Conservation (phyloP, 2,888 invertebrate species). For the Cheilosia pagana region DNA sequence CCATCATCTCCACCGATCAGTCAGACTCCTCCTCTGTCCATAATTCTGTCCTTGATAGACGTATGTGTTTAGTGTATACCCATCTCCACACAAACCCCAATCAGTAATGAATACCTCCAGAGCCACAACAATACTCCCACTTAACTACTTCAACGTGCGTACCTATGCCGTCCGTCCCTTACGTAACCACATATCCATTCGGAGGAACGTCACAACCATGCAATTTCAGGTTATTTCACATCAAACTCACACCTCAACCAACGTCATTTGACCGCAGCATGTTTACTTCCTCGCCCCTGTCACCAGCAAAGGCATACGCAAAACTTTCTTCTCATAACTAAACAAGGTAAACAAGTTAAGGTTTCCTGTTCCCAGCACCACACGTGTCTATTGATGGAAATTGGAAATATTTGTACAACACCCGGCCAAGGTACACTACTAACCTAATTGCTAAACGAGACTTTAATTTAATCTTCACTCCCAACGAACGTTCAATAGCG, state of each 20-base stretch:
- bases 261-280: neutral
- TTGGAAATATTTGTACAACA: constrained; percentile 8
- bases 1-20: no score
- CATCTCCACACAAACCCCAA: no score
- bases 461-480: constrained; percentile 47
- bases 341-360: neutral
- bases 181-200: neutral
- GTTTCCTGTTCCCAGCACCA: neutral
- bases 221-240: neutral
- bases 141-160: neutral
- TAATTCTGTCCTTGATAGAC: no score
- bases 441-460: constrained; percentile 47
- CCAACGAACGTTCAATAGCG: constrained; percentile 7
- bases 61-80: rapidly evolving
- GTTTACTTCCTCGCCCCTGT: neutral
- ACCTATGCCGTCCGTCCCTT: neutral
- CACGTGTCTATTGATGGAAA: constrained; percentile 27
- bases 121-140: neutral
- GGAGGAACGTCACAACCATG: neutral
- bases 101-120: no score
- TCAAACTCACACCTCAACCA: neutral
- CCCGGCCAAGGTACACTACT: constrained; percentile 28
- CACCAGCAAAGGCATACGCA: neutral
- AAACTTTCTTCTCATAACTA: neutral
- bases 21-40: no score